Evolutionary conservation across 2,888 invertebrate genomes (phyloP).

Genomic region (Andrena hattorfiana): DNA sequence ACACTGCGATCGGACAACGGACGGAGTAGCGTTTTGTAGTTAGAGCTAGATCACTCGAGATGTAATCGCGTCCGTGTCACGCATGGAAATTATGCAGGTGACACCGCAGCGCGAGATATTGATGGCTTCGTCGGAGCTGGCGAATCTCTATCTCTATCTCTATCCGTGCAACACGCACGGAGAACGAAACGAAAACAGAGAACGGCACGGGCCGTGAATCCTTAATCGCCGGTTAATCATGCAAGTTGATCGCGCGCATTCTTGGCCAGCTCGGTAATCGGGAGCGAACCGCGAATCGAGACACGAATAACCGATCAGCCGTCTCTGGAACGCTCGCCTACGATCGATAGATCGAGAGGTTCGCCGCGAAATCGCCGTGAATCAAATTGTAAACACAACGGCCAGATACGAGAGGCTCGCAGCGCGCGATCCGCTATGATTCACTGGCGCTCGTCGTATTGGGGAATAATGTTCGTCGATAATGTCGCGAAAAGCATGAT

Average conservation of each 20-base stretch:
- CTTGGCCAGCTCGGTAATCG: slow-evolving; percentile 43
- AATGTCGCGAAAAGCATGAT: slow-evolving; percentile 35
- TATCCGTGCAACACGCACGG: not conserved
- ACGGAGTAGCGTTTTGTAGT: too few relatives aligned
- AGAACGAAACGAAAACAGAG: slow-evolving; percentile 36
- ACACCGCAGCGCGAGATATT: too few relatives aligned
- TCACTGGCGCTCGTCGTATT: slow-evolving; percentile 48
- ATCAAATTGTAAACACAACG: slow-evolving; percentile 51
- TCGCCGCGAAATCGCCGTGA: slow-evolving; percentile 35
- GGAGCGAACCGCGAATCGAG: slow-evolving; percentile 36
- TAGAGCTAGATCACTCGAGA: too few relatives aligned
- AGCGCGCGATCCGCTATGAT: slow-evolving; percentile 43
- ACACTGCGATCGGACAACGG: too few relatives aligned
- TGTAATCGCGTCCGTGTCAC: too few relatives aligned
- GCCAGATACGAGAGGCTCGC: slow-evolving; percentile 19
- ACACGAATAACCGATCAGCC: slow-evolving; percentile 30
- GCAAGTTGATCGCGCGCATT: slow-evolving; percentile 50
- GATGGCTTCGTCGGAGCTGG: not conserved
- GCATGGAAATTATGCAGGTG: too few relatives aligned
- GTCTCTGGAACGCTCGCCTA: too few relatives aligned
- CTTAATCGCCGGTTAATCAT: slow-evolving; percentile 58
- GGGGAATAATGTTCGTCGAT: slow-evolving; percentile 61
- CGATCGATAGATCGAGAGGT: slow-evolving; percentile 12
- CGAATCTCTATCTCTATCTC: not conserved
- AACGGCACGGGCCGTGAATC: slow-evolving; percentile 33